Evolutionary conservation across 2,797 vertebrate species (phyloP).

Genomic region (Siniperca scherzeri): DNA sequence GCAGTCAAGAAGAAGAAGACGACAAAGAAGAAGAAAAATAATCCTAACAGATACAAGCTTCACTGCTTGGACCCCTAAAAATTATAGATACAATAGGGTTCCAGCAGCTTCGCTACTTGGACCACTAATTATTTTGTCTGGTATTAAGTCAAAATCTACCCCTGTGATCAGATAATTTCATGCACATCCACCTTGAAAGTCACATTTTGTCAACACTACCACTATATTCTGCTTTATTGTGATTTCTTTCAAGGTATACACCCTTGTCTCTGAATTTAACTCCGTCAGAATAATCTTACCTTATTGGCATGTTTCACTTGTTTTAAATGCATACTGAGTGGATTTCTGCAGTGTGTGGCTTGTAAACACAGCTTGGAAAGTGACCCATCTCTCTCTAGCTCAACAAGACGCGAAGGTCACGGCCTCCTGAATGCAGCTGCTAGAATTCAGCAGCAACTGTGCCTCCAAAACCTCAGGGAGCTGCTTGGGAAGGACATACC

Average conservation of each 20-base stretch:
- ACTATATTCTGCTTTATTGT: not conserved
- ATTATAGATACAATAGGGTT: no score
- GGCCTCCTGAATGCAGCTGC: constrained; percentile 39
- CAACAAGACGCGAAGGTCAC: constrained; percentile 56
- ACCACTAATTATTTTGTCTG: no score
- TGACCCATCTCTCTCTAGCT: constrained; percentile 48
- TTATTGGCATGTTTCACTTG: constrained; percentile 3
- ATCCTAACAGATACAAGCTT: no score
- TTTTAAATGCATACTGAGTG: constrained; percentile 31
- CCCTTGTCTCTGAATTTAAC: constrained; percentile 4
- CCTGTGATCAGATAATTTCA: not conserved
- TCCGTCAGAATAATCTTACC: not conserved
- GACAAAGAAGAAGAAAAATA: no score
- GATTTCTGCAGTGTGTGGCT: constrained; percentile 27
- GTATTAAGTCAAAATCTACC: not conserved
- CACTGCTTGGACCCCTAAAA: no score
- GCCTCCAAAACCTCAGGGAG: constrained; percentile 39
- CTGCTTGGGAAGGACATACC: constrained; percentile 30
- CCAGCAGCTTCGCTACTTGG: no score
- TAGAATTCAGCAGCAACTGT: constrained; percentile 29
- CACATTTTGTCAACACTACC: constrained; percentile 1
- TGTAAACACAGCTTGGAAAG: constrained; percentile 49
- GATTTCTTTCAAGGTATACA: not conserved
- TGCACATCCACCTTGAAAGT: constrained; percentile 7
- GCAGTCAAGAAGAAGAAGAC: no score